These are phyloP conservation scores for Nemoura dubitans DNA, from an alignment of 2,888 invertebrate species.

Conservation along the genomic window DNA sequence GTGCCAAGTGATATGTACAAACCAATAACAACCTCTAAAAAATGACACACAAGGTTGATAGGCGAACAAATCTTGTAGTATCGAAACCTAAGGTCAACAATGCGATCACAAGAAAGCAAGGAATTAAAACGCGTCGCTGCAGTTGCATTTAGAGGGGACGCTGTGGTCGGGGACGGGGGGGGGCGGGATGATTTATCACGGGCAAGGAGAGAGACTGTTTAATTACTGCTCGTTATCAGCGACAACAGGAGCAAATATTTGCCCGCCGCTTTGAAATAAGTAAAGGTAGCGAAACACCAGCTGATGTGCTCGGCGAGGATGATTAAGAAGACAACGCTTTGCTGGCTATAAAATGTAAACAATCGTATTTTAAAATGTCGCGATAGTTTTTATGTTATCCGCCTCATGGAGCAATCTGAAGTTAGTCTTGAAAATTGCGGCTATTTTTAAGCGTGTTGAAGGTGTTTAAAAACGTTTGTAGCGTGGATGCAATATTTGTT, in stretches of 20 bases:
- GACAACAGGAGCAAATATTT: slow-evolving; percentile 30
- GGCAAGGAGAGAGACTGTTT: slow-evolving; percentile 22
- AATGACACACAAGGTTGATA: no score
- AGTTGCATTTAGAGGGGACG: no score
- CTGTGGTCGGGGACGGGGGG: neutral
- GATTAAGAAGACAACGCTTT: slow-evolving; percentile 10
- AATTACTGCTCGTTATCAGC: slow-evolving; percentile 26
- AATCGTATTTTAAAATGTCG: neutral
- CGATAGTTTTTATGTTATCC: neutral
- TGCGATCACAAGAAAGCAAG: neutral
- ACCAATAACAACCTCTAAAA: no score
- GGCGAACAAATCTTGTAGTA: no score
- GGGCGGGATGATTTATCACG: slow-evolving; percentile 20
- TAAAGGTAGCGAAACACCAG: slow-evolving; percentile 31
- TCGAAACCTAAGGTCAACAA: no score
- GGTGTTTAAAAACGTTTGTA: no score
- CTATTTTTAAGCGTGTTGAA: no score
- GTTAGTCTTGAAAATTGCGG: no score
- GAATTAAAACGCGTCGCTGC: neutral
- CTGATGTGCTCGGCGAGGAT: neutral
- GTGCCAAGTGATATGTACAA: no score
- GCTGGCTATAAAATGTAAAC: neutral
- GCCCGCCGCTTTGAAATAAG: neutral
- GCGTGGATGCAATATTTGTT: no score
- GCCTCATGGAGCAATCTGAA: no score